phyloP scores from a whole-genome alignment of 92 coral and sea anemone species.

The Virgularia gustaviana region DNA sequence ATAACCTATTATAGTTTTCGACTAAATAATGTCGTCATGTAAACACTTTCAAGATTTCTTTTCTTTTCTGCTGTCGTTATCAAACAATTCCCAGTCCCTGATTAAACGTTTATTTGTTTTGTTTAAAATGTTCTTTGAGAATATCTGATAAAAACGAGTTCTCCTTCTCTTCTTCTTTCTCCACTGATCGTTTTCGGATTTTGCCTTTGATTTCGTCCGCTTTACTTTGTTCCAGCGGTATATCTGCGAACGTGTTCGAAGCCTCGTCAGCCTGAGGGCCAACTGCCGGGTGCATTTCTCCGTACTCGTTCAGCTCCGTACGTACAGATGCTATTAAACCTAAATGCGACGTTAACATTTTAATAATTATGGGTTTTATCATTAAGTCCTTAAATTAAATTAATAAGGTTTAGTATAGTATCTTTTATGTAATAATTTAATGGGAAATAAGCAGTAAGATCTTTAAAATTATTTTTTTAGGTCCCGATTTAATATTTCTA shows the following conservation, averaged over 20 bases:
- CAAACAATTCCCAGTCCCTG: no score
- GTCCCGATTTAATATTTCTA: no score
- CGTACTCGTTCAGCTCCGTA: conserved; percentile 69
- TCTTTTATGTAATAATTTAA: background rate
- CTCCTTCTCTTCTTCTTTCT: conserved; percentile 67
- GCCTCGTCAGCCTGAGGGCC: conserved; percentile 92
- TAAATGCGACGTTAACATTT: conserved; percentile 16
- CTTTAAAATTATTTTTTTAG: no score
- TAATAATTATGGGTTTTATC: background rate
- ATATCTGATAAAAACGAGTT: conserved; percentile 74
- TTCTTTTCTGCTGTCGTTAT: no score
- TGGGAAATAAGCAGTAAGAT: no score
- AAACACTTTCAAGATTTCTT: no score
- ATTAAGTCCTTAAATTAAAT: background rate
- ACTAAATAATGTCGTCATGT: no score
- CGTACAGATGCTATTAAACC: conserved; percentile 74
- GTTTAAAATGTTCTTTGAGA: conserved; percentile 86
- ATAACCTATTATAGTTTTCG: no score
- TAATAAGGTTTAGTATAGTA: background rate
- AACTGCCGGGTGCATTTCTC: conserved; percentile 76
- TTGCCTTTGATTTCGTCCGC: conserved; percentile 68
- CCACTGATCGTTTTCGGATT: conserved; percentile 79
- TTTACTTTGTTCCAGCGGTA: conserved; percentile 73
- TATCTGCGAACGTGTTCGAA: conserved; percentile 68
- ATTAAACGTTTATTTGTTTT: conserved; percentile 67